A percentile compares a stretch with the other conserved stretches of the same genome.
These are phyloP conservation scores for Sciaenops ocellatus DNA, from an alignment of 2,797 vertebrate species.

Conservation along the genomic window DNA sequence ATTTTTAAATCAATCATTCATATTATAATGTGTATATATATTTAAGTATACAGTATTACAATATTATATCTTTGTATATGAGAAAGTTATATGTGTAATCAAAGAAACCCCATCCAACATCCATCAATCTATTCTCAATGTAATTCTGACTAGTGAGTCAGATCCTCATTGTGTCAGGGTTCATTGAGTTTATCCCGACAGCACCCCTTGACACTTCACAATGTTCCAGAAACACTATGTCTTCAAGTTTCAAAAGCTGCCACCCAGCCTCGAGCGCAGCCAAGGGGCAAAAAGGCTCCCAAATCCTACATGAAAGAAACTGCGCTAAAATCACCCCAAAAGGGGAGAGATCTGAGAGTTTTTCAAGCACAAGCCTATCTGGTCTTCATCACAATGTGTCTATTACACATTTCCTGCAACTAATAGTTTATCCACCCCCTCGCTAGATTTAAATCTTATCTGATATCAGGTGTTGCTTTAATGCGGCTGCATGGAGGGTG, in stretches of 20 bases:
- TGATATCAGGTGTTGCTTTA: constrained; percentile 67
- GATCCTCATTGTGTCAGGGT: constrained; percentile 11
- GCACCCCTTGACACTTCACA: constrained; percentile 38
- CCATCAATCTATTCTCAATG: background rate
- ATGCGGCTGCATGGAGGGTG: constrained; percentile 47
- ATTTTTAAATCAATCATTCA: background rate
- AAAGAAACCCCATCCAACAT: background rate
- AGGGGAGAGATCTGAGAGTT: constrained; percentile 58
- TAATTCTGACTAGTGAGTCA: constrained; percentile 10
- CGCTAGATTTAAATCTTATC: constrained; percentile 71
- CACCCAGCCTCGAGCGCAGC: constrained; percentile 57
- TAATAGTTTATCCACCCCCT: constrained; percentile 63
- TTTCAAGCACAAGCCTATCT: constrained; percentile 57
- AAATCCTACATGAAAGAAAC: constrained; percentile 71
- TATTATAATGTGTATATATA: no score
- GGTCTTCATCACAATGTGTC: constrained; percentile 64
- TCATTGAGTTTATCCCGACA: constrained; percentile 39
- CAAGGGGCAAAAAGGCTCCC: constrained; percentile 54
- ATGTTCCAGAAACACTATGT: constrained; percentile 18
- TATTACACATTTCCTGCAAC: constrained; percentile 61
- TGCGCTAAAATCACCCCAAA: constrained; percentile 54
- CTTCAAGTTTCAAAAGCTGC: constrained; percentile 52
- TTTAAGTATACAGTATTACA: background rate
- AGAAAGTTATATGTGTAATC: background rate
- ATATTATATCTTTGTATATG: background rate